Evolutionary conservation across 2,888 invertebrate species (phyloP), one percentile per base, ranked within the genome.

Genomic region (Bombylius major): DNA sequence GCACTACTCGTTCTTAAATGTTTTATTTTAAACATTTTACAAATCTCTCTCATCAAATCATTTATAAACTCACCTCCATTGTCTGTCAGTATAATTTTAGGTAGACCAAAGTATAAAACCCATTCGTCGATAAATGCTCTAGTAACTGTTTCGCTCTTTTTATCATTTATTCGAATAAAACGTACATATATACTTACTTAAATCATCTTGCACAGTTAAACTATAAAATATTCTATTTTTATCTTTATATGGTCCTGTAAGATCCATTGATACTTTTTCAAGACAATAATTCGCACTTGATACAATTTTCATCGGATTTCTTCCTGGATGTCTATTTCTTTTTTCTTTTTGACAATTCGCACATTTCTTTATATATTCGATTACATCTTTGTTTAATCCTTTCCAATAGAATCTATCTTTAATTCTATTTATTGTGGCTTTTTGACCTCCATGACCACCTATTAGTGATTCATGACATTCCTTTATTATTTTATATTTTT

Each of bases 201-300:
- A 23, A 23, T 23, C 23, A 23, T 23, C 50, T 32, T 56, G 56
- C 3, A 53, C 52, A 11, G 54, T 54, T 4, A 57, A 12, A 47
- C 33, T 39, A 12, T 34, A 57, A 5, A 54, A 7, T 5, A 47
- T 49, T 34, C 34, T 47, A 4, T 57, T 54, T 1, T n/a, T 13
- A 48, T 57, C 54, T 7, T 6, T 48, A 13, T 54, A 56, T 31
- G 48, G 54, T 11, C 51, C 57, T 4, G 54, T 54, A n/a, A 54
- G 23, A 31, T 57, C 54, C 52, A 57, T 42, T 14, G n/a, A 45
- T 8, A 55, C 51, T 4, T 54, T 57, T 51, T 57, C 51, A 11
- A 54, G 34, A 11, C 45, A 9, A 31, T 52, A 12, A 9, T 48
- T n/a, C 23, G 54, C 51, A 1, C 49, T 31, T n/a, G 56, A 42